phyloP scores from a whole-genome alignment of 30 jellyfish, hydroid and myxozoan genomes.

The Aurelia sp. region DNA sequence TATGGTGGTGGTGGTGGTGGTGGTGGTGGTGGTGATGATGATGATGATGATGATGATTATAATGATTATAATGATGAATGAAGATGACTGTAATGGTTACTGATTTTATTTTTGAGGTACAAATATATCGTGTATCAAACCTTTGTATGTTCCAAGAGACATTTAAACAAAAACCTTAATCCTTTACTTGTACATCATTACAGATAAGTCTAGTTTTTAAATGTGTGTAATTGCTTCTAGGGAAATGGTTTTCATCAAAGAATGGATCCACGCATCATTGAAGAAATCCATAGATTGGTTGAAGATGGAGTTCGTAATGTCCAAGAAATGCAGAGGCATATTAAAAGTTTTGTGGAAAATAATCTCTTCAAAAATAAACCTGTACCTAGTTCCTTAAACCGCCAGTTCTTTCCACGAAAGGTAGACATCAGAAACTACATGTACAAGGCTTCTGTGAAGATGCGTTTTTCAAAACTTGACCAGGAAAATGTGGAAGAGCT shows the following conservation, averaged over 20 bases:
- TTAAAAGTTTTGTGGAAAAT: slow-evolving; percentile 15
- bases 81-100: no score
- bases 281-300: slow-evolving; percentile 18
- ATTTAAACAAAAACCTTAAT: no score
- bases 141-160: no score
- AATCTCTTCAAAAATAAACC: not conserved
- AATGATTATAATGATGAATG: no score
- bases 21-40: no score
- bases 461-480: slow-evolving; percentile 39
- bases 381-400: not conserved
- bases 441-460: slow-evolving; percentile 19
- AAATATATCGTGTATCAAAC: no score
- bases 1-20: no score
- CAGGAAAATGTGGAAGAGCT: slow-evolving; percentile 18
- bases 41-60: no score
- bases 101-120: no score
- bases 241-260: slow-evolving; percentile 5
- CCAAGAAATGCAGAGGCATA: slow-evolving; percentile 15
- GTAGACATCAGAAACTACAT: slow-evolving; percentile 5
- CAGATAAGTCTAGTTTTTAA: not conserved
- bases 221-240: not conserved
- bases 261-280: slow-evolving; percentile 4
- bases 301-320: slow-evolving; percentile 23
- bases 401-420: slow-evolving; percentile 15
- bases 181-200: no score